Evolutionary conservation across 2,888 invertebrate genomes (phyloP), one percentile per base, ranked within the genome.

Genomic region (Drosophila anomalata): DNA sequence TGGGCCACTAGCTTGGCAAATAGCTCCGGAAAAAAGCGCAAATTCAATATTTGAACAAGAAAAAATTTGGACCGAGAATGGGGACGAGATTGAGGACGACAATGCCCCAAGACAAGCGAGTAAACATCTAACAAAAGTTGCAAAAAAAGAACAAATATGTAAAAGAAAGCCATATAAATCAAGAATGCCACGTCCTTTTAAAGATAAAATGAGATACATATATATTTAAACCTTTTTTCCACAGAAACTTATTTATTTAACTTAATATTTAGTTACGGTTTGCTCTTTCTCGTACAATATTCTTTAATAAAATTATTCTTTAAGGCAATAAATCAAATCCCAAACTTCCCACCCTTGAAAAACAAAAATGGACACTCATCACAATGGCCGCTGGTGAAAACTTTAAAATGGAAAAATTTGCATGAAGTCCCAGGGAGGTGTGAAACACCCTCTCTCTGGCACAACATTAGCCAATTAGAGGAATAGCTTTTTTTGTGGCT

Each of bases 31-130:
- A 71, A 76, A 75, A 77, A 79, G 73, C 83, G 69, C 81, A 73
- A 71, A 72, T 87, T 81, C 84, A 82, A 82, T 87, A 87, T 84
- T 87, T 84, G 83, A 63, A 63, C 67, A 85, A 75, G 72, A 68
- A 85, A 77, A 73, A 80, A 85, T 77, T 72, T 68, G 56, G 70
- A 68, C 46, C 68, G 73, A 78, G 68, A 24, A 46, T 51, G 51
- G 73, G 33, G 66, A 33, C 60, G 20, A 67, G 70, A 70, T 12
- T n/a, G 22, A 17, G 72, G 75, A 79, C 77, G 80, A 73, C 65
- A 81, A 59, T 67, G 70, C 67, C 69, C 66, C 62, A 67, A 67
- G 80, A 83, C 78, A 76, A 71, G 77, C 60, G 50, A 65, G 76
- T 77, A 83, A 87, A 80, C 75, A 81, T 69, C 62, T 57, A 59